Conservation (phyloP, 2,113 vertebrate species). For the Oryzias curvinotus region DNA sequence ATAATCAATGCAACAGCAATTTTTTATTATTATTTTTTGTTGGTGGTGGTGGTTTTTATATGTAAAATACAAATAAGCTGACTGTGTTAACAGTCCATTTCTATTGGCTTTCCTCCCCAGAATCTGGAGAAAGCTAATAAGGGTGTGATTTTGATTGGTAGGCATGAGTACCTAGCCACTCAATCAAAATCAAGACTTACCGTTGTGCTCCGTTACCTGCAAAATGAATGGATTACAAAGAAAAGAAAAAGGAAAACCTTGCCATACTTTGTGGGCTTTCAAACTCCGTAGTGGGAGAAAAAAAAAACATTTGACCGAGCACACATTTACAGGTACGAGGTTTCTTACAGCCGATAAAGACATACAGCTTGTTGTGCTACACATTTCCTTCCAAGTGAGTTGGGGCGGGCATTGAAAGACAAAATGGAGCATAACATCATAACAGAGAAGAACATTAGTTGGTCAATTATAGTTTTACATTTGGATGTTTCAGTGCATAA, state of each 20-base stretch:
- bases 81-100: conserved; percentile 27
- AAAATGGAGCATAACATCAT: conserved; percentile 74
- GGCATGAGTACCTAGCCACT: conserved; percentile 45
- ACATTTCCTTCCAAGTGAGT: conserved; percentile 75
- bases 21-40: conserved; percentile 1
- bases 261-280: conserved; percentile 39
- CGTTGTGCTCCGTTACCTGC: conserved; percentile 72
- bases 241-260: conserved; percentile 51
- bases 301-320: conserved; percentile 44
- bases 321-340: conserved; percentile 60
- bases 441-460: conserved; percentile 73
- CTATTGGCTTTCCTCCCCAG: conserved; percentile 37
- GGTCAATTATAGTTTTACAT: conserved; percentile 70
- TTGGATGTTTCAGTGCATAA: conserved; percentile 64
- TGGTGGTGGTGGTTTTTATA: not conserved
- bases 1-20: conserved; percentile 34
- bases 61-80: conserved; percentile 25
- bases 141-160: conserved; percentile 68
- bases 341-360: conserved; percentile 64
- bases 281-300: conserved; percentile 27
- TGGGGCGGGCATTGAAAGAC: conserved; percentile 71
- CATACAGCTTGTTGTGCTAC: conserved; percentile 74
- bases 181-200: conserved; percentile 82
- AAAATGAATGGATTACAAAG: conserved; percentile 57
- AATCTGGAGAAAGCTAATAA: conserved; percentile 30